Percentiles rank a stretch among this genome's conserved stretches.
Evolutionary conservation across 2,113 vertebrate species (phyloP).

Genomic region (Heterocephalus glaber): DNA sequence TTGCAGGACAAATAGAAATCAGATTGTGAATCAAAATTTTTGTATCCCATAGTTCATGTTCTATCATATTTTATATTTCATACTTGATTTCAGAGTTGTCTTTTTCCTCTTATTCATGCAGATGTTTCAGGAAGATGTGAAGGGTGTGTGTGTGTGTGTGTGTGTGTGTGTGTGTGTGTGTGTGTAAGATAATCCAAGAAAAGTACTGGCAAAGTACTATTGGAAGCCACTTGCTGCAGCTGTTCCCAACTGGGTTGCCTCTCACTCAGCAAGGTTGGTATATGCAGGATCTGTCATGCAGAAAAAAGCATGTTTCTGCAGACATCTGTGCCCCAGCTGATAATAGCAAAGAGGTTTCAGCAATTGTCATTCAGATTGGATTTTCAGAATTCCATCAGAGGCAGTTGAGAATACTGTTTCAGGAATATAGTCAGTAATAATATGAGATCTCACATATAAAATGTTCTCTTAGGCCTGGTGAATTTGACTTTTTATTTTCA

Average conservation of each 20-base stretch:
- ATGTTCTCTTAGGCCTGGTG: background rate
- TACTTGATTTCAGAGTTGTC: background rate
- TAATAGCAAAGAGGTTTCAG: slow-evolving; percentile 35
- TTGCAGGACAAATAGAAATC: background rate
- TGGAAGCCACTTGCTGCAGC: background rate
- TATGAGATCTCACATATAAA: background rate
- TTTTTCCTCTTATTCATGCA: background rate
- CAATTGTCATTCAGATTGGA: background rate
- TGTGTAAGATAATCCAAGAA: background rate
- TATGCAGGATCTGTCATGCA: background rate
- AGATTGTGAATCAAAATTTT: slow-evolving; percentile 6
- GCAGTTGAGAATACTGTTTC: background rate
- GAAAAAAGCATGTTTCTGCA: background rate
- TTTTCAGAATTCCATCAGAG: slow-evolving; percentile 4
- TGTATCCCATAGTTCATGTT: background rate
- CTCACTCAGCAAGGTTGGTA: background rate
- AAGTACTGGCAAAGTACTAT: background rate
- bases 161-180: background rate
- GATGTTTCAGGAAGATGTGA: background rate
- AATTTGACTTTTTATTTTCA: background rate
- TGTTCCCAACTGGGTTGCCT: background rate
- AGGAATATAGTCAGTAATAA: slow-evolving; percentile 26
- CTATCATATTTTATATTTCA: background rate
- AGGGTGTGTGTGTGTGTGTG: background rate
- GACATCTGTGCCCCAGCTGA: slow-evolving; percentile 37